Evolutionary conservation across 2,888 invertebrate genomes (phyloP).

Genomic region (Alviniconcha strummeri): DNA sequence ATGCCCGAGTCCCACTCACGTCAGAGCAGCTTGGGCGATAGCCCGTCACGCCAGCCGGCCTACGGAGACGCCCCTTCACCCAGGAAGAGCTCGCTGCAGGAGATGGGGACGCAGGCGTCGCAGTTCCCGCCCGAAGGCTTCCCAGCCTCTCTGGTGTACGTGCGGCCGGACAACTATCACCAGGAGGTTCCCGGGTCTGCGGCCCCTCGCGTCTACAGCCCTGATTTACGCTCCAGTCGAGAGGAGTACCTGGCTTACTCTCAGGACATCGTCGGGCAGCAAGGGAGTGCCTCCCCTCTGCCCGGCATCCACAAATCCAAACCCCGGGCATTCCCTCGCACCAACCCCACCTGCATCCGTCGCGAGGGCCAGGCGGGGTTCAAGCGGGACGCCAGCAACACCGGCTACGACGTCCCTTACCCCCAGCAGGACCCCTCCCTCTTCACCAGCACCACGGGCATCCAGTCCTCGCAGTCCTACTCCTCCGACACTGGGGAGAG

Average conservation of each 20-base stretch:
- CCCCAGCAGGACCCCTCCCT: conserved; percentile 37
- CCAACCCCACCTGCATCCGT: conserved; percentile 66
- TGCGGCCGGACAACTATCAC: conserved; percentile 43
- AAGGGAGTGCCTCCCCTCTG: conserved; percentile 48
- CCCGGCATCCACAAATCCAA: conserved; percentile 57
- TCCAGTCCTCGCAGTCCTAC: conserved; percentile 59
- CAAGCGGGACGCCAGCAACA: conserved; percentile 42
- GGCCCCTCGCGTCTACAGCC: conserved; percentile 42
- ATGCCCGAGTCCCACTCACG: conserved; percentile 43
- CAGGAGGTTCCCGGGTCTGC: conserved; percentile 34
- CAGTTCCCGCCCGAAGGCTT: conserved; percentile 41
- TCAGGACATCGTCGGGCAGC: conserved; percentile 64
- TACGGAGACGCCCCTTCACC: conserved; percentile 32
- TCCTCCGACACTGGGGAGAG: conserved; percentile 47
- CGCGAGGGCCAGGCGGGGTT: conserved; percentile 28
- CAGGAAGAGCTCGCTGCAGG: conserved; percentile 40
- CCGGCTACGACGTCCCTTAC: conserved; percentile 39
- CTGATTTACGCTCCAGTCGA: conserved; percentile 41
- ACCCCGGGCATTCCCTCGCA: conserved; percentile 70
- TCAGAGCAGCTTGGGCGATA: conserved; percentile 25
- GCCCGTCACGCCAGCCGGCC: conserved; percentile 32
- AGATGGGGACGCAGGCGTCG: conserved; percentile 33
- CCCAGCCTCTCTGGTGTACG: conserved; percentile 45
- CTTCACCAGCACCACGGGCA: conserved; percentile 43
- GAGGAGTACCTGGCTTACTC: conserved; percentile 66